A percentile compares a stretch with the other conserved stretches of the same genome.
These are phyloP conservation scores for Tiliacea citrago DNA, from an alignment of 2,888 invertebrate species.

Conservation along the genomic window DNA sequence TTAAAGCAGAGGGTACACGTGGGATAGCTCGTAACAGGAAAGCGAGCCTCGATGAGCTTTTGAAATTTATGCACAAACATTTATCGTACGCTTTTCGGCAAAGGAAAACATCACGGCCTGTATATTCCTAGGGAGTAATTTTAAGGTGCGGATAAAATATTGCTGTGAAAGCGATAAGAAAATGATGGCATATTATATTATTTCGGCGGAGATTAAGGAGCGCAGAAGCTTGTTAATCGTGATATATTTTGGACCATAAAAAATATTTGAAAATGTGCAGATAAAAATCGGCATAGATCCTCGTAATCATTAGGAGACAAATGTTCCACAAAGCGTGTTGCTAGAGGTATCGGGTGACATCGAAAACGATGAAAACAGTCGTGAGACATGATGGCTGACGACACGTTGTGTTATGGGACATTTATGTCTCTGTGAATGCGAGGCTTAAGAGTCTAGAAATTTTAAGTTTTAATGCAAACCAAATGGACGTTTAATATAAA, in stretches of 20 bases:
- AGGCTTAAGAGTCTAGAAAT: not conserved
- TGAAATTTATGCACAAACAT: conserved; percentile 79
- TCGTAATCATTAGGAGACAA: not conserved
- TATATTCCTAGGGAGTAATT: conserved; percentile 68
- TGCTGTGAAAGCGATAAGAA: conserved; percentile 60
- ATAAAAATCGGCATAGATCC: not conserved
- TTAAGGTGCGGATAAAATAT: conserved; percentile 68
- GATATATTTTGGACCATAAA: not conserved
- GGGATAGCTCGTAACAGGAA: conserved; percentile 71
- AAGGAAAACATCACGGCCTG: conserved; percentile 68
- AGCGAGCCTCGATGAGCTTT: conserved; percentile 72
- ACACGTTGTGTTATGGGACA: no score
- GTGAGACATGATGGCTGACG: not conserved
- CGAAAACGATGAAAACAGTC: not conserved
- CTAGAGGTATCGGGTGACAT: not conserved
- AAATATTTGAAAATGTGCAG: not conserved
- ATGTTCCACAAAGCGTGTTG: not conserved
- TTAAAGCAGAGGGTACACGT: conserved; percentile 65
- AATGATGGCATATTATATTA: conserved; percentile 55
- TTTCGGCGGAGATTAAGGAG: conserved; percentile 28
- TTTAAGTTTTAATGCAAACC: no score
- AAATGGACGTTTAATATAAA: not conserved
- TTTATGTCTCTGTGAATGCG: not conserved
- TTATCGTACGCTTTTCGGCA: conserved; percentile 74
- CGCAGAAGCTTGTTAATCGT: conserved; percentile 8